Conservation (phyloP, 1,140 invertebrate genomes). For the Dendroctonus ponderosae region DNA sequence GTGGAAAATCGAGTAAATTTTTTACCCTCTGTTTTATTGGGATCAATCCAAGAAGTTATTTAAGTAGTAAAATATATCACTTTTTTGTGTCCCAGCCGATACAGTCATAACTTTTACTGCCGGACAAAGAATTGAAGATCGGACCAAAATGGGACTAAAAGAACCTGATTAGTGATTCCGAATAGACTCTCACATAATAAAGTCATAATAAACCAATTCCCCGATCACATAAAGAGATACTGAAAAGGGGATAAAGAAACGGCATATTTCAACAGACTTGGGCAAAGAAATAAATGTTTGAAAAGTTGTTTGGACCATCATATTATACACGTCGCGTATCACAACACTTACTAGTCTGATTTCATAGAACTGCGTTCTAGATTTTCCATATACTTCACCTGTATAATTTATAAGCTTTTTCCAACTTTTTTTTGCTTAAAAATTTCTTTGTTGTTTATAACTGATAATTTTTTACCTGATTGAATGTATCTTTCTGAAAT, state of each 20-base stretch:
- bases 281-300: too few species aligned
- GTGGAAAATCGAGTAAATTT: background rate
- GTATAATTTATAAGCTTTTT: too few species aligned
- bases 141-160: conserved; percentile 12
- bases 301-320: too few species aligned
- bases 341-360: too few species aligned
- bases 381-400: too few species aligned
- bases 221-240: conserved; percentile 19
- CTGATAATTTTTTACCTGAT: too few species aligned
- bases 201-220: conserved; percentile 18
- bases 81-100: conserved; percentile 3
- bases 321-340: too few species aligned
- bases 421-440: too few species aligned
- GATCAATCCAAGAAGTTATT: conserved; percentile 8
- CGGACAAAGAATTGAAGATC: conserved; percentile 12
- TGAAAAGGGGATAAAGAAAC: conserved; percentile 18
- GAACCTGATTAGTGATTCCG: conserved; percentile 17
- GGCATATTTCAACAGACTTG: conserved; percentile 14
- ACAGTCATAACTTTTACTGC: conserved; percentile 3
- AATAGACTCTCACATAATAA: conserved; percentile 19
- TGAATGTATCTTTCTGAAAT: too few species aligned
- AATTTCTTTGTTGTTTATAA: too few species aligned
- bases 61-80: conserved; percentile 10
- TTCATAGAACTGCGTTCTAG: too few species aligned
- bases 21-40: conserved; percentile 6